These are phyloP conservation scores for Dasypolia templi DNA, from an alignment of 2,888 invertebrate species.

Conservation along the genomic window DNA sequence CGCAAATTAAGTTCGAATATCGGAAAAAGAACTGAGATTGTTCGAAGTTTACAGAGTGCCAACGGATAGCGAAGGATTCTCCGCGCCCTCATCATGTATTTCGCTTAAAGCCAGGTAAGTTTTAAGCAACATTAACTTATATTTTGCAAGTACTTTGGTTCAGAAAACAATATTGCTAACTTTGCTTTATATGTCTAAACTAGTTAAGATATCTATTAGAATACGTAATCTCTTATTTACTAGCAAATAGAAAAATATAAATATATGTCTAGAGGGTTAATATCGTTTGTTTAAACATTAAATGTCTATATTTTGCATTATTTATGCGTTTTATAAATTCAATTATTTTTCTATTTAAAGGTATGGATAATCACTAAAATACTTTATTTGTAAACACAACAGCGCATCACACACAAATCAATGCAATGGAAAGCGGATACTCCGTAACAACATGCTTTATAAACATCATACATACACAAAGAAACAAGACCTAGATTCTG, in stretches of 20 bases:
- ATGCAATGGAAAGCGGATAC: background rate
- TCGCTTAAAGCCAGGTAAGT: conserved; percentile 82
- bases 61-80: conserved; percentile 75
- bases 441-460: background rate
- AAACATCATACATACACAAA: conserved; percentile 27
- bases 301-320: background rate
- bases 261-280: background rate
- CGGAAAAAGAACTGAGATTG: conserved; percentile 63
- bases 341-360: background rate
- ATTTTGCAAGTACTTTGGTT: conserved; percentile 31
- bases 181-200: background rate
- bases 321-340: background rate
- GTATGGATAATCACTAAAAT: background rate
- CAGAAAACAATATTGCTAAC: background rate
- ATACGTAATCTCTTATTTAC: conserved; percentile 1
- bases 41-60: conserved; percentile 79
- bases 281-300: background rate
- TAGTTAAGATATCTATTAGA: background rate
- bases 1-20: conserved; percentile 66
- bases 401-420: background rate
- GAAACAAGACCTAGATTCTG: conserved; percentile 1
- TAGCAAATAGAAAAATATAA: background rate
- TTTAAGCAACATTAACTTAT: conserved; percentile 67
- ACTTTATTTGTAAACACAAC: background rate
- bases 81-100: conserved; percentile 74